Conservation (phyloP, 2,888 invertebrate species). For the Acrocyrtus sp. region DNA sequence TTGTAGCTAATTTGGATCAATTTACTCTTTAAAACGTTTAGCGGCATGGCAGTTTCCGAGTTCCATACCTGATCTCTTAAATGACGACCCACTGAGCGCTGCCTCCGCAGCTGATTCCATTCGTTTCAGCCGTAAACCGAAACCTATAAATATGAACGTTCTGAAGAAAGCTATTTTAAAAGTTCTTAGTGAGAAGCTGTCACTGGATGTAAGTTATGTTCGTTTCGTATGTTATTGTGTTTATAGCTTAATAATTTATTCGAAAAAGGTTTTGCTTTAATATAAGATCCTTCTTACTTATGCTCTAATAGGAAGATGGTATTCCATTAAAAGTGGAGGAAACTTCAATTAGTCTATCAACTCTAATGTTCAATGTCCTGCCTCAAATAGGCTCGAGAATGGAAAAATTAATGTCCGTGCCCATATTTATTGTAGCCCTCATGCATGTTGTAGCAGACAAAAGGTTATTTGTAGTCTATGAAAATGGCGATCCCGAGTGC, state of each 20-base stretch:
- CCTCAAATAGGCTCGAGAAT: slow-evolving; percentile 30
- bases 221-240: neutral
- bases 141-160: slow-evolving; percentile 59
- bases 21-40: slow-evolving; percentile 5
- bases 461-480: slow-evolving; percentile 51
- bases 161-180: slow-evolving; percentile 49
- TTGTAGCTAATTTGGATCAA: no score
- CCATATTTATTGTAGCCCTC: slow-evolving; percentile 57
- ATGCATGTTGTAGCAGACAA: slow-evolving; percentile 61
- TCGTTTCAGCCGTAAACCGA: slow-evolving; percentile 57
- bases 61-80: slow-evolving; percentile 26
- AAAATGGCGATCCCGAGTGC: slow-evolving; percentile 31
- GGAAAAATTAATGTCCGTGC: slow-evolving; percentile 49
- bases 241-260: neutral
- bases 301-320: slow-evolving; percentile 50
- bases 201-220: slow-evolving; percentile 50
- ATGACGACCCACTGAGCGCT: slow-evolving; percentile 48
- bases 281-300: no score
- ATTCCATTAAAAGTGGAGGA: slow-evolving; percentile 44
- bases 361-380: slow-evolving; percentile 42
- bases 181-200: slow-evolving; percentile 38
- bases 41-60: slow-evolving; percentile 29
- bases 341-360: slow-evolving; percentile 29
- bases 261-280: neutral
- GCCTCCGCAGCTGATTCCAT: slow-evolving; percentile 54